Evolutionary conservation across 1,140 invertebrate species (phyloP), one percentile per base, ranked within the genome.

Genomic region (Mya arenaria): DNA sequence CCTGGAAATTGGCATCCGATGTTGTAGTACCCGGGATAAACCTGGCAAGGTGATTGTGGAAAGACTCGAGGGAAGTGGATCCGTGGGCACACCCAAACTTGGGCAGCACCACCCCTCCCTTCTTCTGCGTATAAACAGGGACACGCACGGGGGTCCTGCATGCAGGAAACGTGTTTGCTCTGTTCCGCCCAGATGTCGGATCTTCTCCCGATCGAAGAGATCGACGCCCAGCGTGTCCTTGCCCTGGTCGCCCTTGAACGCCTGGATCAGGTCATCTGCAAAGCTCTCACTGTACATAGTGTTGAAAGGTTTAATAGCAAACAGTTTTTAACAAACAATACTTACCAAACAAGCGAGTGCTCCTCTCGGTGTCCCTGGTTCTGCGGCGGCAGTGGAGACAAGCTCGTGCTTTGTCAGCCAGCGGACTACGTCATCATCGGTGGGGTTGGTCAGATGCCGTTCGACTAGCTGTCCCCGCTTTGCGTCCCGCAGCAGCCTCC

Each of bases 71-170:
- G 19, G 72, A 75, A 13, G 58, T 62, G 2, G 72, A 75, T 30
- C 72, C 72, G 19, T 58, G 19, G n/a, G 56, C 72, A 28, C 72
- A 75, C 4, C 48, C 23, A 19, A 39, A 62, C 23, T 17, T 36
- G n/a, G 55, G 56, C 5, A 74, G 72, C 8, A 1, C 8, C 4
- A 62, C 37, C 5, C 28, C 28, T 5, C 55, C 72, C 36, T 74
- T 74, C 48, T 56, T 74, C 10, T 32, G 15, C 1, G 80, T 75
- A 30, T 82, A 82, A 37, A 85, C 25, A 87, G 63, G 2, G 28
- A n/a, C 6, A 86, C 15, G 4, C 75, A 68, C 1, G 62, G 17
- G 84, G 84, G 65, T 87, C 86, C 62, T 86, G 84, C 17, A 87
- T 65, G 55, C 86, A 87, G 13, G 66, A 13, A 25, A 87, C 34